Percentiles rank a stretch among this genome's conserved stretches.
These are phyloP conservation scores for Chamaetylas fuelleborni DNA, from an alignment of 2,113 vertebrate genomes.

Conservation along the genomic window DNA sequence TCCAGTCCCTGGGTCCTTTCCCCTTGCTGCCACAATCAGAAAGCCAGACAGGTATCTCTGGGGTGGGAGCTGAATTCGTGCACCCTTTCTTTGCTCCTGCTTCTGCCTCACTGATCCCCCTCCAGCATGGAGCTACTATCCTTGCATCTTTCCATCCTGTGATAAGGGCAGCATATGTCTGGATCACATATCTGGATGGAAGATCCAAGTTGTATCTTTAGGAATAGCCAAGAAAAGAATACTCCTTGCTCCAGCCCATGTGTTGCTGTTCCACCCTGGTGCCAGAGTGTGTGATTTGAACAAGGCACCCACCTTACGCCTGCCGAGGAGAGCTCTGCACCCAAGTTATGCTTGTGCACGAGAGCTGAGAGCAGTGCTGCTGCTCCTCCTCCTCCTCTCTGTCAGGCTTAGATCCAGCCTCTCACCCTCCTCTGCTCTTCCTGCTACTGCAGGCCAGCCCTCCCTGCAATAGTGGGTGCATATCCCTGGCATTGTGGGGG, in stretches of 20 bases:
- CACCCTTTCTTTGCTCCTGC: background rate
- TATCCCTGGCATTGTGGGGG: background rate
- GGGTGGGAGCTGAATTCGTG: background rate
- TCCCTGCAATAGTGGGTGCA: background rate
- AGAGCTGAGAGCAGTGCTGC: background rate
- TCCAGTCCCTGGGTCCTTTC: background rate
- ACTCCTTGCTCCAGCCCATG: slow-evolving; percentile 12
- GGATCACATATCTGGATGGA: slow-evolving; percentile 32
- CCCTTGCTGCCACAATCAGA: background rate
- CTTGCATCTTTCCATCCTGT: background rate
- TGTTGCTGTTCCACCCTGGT: background rate
- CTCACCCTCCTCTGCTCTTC: accelerated
- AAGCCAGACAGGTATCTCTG: background rate
- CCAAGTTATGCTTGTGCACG: accelerated
- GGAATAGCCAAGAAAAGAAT: slow-evolving; percentile 35
- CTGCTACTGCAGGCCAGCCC: background rate
- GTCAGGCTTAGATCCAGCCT: background rate
- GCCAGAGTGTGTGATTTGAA: background rate
- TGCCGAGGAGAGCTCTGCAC: background rate
- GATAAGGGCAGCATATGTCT: slow-evolving; percentile 44
- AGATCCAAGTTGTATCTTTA: slow-evolving; percentile 11
- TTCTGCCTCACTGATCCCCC: background rate
- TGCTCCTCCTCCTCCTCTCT: background rate
- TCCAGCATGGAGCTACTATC: background rate
- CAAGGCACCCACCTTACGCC: background rate